A percentile compares a stretch with the other conserved stretches of the same genome.
These are phyloP conservation scores for Coranthus polyacanthus DNA, from an alignment of 2,797 vertebrate species.

Conservation along the genomic window DNA sequence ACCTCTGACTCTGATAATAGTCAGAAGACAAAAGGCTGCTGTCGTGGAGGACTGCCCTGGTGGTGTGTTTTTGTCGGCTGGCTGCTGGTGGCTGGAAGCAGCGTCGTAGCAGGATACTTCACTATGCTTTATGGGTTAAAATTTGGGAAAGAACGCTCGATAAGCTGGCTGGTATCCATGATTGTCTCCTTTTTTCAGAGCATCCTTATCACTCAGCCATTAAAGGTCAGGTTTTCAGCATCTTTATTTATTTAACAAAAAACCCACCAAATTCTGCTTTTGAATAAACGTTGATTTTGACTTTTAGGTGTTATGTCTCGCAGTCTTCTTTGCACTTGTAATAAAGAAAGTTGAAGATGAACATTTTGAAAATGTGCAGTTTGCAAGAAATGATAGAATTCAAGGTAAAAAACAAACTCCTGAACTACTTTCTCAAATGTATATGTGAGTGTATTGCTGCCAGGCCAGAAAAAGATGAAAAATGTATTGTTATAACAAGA, in stretches of 20 bases:
- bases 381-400: constrained; percentile 65
- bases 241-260: too few relatives aligned
- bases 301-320: constrained; percentile 94
- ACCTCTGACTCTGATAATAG: constrained; percentile 18
- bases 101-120: constrained; percentile 88
- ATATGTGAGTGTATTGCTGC: too few relatives aligned
- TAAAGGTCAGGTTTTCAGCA: constrained; percentile 85
- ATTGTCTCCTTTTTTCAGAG: constrained; percentile 92
- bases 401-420: constrained; percentile 77
- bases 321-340: constrained; percentile 93
- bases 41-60: constrained; percentile 88
- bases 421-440: too few relatives aligned
- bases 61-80: constrained; percentile 93
- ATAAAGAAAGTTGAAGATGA: constrained; percentile 91
- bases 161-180: constrained; percentile 94
- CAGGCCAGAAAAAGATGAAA: too few relatives aligned
- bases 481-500: too few relatives aligned
- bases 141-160: constrained; percentile 90
- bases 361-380: constrained; percentile 80
- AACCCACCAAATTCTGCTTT: too few relatives aligned
- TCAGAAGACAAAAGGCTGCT: constrained; percentile 68
- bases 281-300: too few relatives aligned
- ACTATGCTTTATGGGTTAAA: constrained; percentile 94
- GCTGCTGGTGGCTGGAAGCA: constrained; percentile 88
- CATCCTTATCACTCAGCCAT: constrained; percentile 90